These are phyloP conservation scores for Babyrousa celebensis DNA, from an alignment of 2,797 vertebrate species.

Conservation along the genomic window DNA sequence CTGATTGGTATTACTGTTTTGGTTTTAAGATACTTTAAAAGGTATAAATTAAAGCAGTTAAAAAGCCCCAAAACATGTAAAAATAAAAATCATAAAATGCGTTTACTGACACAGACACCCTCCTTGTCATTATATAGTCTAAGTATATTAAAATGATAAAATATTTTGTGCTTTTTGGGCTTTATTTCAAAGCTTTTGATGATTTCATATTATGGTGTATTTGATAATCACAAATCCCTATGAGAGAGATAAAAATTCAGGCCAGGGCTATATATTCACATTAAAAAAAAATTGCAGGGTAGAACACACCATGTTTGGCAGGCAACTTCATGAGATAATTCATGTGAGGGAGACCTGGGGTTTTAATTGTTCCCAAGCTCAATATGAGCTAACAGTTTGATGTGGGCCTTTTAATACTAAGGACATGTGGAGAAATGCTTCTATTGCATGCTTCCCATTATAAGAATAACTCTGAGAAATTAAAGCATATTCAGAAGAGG, in stretches of 20 bases:
- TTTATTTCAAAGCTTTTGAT: slow-evolving; percentile 58
- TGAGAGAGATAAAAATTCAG: slow-evolving; percentile 57
- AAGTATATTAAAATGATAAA: not conserved
- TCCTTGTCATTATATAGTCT: not conserved
- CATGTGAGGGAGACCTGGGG: not conserved
- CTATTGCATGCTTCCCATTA: not conserved
- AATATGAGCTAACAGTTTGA: not conserved
- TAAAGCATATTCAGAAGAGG: not conserved
- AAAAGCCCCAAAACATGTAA: not conserved
- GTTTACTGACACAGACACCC: not conserved
- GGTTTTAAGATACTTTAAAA: slow-evolving; percentile 47
- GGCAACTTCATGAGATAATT: not conserved
- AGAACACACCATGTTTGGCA: not conserved
- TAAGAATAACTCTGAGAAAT: slow-evolving; percentile 36
- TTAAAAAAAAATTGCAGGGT: not conserved
- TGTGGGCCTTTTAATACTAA: not conserved
- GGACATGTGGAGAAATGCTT: slow-evolving; percentile 37
- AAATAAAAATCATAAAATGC: slow-evolving; percentile 48
- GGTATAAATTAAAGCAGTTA: not conserved
- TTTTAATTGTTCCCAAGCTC: slow-evolving; percentile 17
- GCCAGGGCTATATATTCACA: not conserved
- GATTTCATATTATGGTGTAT: slow-evolving; percentile 30
- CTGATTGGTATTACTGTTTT: slow-evolving; percentile 28
- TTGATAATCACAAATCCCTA: not conserved
- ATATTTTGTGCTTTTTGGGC: slow-evolving; percentile 47